phyloP scores from a whole-genome alignment of 1,140 invertebrate genomes.

The Aphis gossypii region DNA sequence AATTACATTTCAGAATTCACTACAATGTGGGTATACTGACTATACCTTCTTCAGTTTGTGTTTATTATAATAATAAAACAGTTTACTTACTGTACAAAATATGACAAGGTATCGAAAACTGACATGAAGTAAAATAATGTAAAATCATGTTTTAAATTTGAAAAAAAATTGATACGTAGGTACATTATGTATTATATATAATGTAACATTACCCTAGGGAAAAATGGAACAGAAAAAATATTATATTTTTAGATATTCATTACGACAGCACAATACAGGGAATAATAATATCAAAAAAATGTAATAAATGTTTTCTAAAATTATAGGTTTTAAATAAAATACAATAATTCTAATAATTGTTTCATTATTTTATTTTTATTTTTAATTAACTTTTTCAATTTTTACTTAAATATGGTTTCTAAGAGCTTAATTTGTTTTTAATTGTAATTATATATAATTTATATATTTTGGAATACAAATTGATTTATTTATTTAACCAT shows the following conservation, averaged over 20 bases:
- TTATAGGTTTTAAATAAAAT: background rate
- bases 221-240: background rate
- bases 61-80: background rate
- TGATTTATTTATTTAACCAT: background rate
- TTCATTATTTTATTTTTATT: background rate
- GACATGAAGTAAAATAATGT: background rate
- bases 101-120: background rate
- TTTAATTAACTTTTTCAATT: background rate
- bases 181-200: background rate
- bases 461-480: background rate
- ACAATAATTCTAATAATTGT: background rate
- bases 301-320: background rate
- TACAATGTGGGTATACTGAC: background rate
- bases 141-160: background rate
- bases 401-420: no score
- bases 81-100: background rate
- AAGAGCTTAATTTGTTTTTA: no score
- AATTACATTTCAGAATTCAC: background rate
- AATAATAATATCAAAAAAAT: background rate
- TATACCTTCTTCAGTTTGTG: background rate
- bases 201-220: background rate
- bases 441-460: background rate
- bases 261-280: background rate
- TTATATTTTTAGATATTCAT: background rate
- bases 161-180: background rate